These are phyloP conservation scores for Latrodectus hesperus DNA, from an alignment of 2,888 invertebrate species.

Conservation along the genomic window DNA sequence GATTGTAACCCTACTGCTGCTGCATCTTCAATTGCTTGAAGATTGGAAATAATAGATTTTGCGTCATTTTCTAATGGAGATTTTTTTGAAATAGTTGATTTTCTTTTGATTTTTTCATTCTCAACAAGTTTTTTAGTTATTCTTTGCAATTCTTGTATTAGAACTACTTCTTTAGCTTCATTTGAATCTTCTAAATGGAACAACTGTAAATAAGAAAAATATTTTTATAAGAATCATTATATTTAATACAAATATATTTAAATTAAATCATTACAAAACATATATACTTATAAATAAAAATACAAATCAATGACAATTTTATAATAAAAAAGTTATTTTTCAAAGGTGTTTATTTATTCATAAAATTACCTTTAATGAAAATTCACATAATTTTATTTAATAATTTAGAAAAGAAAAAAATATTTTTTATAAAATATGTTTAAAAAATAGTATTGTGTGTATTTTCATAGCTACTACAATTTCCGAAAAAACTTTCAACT, in stretches of 20 bases:
- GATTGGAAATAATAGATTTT: constrained; percentile 24
- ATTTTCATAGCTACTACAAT: too few species aligned
- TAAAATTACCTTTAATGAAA: too few species aligned
- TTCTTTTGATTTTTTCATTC: constrained; percentile 43
- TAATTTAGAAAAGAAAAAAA: too few species aligned
- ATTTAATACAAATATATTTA: background rate
- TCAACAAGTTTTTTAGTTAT: constrained; percentile 37
- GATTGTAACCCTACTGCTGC: constrained; percentile 43
- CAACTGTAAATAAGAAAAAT: constrained; percentile 27
- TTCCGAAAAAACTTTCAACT: too few species aligned
- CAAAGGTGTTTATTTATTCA: too few species aligned
- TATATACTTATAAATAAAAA: background rate
- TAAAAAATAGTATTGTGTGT: too few species aligned
- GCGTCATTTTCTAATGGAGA: background rate
- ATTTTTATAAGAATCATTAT: too few species aligned
- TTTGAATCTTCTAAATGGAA: constrained; percentile 50
- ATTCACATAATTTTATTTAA: too few species aligned
- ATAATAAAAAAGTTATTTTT: background rate
- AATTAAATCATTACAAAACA: background rate
- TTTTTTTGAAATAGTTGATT: background rate
- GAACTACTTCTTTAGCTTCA: constrained; percentile 59
- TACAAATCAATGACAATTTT: background rate
- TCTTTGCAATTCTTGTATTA: constrained; percentile 38
- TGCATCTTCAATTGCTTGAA: constrained; percentile 48
- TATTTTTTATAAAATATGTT: too few species aligned